Evolutionary conservation across 1,140 invertebrate species (phyloP).

Genomic region (Notospermus geniculatus): DNA sequence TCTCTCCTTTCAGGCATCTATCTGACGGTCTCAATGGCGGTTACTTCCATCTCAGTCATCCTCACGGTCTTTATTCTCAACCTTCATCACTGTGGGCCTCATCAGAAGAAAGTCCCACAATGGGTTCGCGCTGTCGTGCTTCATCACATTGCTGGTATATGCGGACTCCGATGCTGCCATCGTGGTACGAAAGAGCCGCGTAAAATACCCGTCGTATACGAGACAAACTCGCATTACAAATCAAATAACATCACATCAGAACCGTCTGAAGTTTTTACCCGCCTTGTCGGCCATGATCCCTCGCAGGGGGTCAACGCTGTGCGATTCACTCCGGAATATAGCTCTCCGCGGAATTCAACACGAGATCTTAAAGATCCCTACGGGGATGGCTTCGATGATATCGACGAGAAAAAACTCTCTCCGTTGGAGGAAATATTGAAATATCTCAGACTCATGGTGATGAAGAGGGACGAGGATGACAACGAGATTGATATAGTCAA

Average conservation of each 20-base stretch:
- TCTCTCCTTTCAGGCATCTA: slow-evolving; percentile 46
- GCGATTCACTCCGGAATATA: slow-evolving; percentile 3
- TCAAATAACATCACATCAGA: too few relatives aligned
- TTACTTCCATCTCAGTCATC: slow-evolving; percentile 61
- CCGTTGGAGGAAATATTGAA: slow-evolving; percentile 9
- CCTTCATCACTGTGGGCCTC: slow-evolving; percentile 40
- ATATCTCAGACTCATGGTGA: slow-evolving; percentile 6
- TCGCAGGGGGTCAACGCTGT: slow-evolving; percentile 2
- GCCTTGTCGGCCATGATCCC: too few relatives aligned
- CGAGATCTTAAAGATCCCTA: slow-evolving; percentile 2
- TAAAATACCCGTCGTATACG: too few relatives aligned
- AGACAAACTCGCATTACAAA: too few relatives aligned
- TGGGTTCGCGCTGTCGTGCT: slow-evolving; percentile 14
- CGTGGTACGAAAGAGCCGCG: too few relatives aligned
- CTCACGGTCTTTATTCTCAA: slow-evolving; percentile 59
- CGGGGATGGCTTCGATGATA: slow-evolving; percentile 5
- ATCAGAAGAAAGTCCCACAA: slow-evolving; percentile 37
- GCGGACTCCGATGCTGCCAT: background rate
- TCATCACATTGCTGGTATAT: background rate
- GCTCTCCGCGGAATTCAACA: slow-evolving; percentile 4
- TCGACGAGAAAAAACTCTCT: background rate
- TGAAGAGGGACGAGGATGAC: slow-evolving; percentile 4
- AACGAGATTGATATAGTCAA: slow-evolving; percentile 34
- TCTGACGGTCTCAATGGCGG: slow-evolving; percentile 55
- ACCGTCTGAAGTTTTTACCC: too few relatives aligned